A percentile compares a stretch with the other conserved stretches of the same genome.
Conservation (phyloP, 2,797 vertebrate genomes). For the Craterocephalus amniculus region DNA sequence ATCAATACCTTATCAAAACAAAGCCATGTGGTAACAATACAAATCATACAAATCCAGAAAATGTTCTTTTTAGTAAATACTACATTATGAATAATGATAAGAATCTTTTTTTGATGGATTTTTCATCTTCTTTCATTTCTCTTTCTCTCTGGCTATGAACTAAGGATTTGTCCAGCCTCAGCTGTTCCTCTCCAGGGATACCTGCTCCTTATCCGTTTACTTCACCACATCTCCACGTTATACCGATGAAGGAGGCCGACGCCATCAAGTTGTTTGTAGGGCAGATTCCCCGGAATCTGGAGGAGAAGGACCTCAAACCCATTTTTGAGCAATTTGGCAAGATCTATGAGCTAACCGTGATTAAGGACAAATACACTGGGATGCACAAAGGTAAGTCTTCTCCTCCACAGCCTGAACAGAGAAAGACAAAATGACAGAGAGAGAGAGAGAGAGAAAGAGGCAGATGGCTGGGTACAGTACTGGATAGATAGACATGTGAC, state of each 20-base stretch:
- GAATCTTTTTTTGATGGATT: not conserved
- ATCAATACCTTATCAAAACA: slow-evolving; percentile 6
- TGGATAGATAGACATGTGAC: slow-evolving; percentile 35
- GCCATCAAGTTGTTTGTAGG: slow-evolving; percentile 87
- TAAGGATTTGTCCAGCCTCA: slow-evolving; percentile 43
- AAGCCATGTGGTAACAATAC: not conserved
- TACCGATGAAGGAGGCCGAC: slow-evolving; percentile 87
- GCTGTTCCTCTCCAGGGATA: slow-evolving; percentile 62
- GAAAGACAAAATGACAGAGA: slow-evolving; percentile 7
- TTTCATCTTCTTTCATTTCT: slow-evolving; percentile 31
- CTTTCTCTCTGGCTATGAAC: slow-evolving; percentile 21
- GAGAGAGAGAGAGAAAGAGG: slow-evolving; percentile 1
- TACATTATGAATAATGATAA: not conserved
- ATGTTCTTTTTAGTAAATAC: not conserved
- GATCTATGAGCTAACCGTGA: slow-evolving; percentile 87
- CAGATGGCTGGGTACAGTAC: slow-evolving; percentile 6
- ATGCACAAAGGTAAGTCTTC: slow-evolving; percentile 85
- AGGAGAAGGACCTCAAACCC: slow-evolving; percentile 87
- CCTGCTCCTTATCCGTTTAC: slow-evolving; percentile 61
- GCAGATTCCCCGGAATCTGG: slow-evolving; percentile 87
- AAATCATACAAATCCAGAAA: not conserved
- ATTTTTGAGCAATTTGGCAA: slow-evolving; percentile 87
- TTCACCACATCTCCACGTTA: slow-evolving; percentile 62
- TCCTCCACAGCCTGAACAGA: slow-evolving; percentile 36
- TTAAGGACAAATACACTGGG: slow-evolving; percentile 89